Base-by-base conservation (phyloP, 2,888 invertebrate species). In the Diplazon laetatorius region DNA sequence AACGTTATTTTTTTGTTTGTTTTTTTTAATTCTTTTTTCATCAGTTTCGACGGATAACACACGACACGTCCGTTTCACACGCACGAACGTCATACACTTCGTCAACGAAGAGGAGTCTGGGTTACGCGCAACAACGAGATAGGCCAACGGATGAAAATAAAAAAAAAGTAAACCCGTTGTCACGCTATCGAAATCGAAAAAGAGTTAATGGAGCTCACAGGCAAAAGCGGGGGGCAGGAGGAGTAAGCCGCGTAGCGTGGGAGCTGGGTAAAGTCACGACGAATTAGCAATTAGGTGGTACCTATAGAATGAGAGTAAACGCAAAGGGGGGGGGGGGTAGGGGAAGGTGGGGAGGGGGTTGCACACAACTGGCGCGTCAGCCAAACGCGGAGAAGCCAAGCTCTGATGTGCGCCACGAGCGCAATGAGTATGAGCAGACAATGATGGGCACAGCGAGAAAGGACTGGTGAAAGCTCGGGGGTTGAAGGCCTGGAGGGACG, bases 361-460 rank as follows among this genome's bases (percentile, higher is more conserved):
- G 74, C 48, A 39, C 68, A 42, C 55, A 46, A 55, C 65, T 70
- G 55, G 42, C 60, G 69, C 62, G 44, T 65, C 63, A 16, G 71
- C 30, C 68, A 76, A 83, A 84, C 82, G 71, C 72, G 65, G 72
- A 72, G 63, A 63, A 52, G 69, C n/a, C n/a, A n/a, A 30, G 30
- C 25, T 39, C 42, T 44, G 46, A 48, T 65, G 59, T 18, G 52
- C 69, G 59, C 9, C 22, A 46, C 50, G 57, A 72, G 62, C 44
- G n/a, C 16, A 59, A 70, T 72, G 59, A n/a, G 71, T 70, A 35
- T 37, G 39, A 39, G 57, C 48, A 80, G 72, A 78, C 78, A 80
- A 76, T 75, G 77, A 80, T 63, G 72, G n/a, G 44, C 46, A 68
- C 68, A 22, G 44, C 48, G 66, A 46, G 72, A 46, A 48, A 62